Evolutionary conservation across 2,113 vertebrate species (phyloP), one percentile per base, ranked within the genome.

Genomic region (Hemibagrus wyckioides): DNA sequence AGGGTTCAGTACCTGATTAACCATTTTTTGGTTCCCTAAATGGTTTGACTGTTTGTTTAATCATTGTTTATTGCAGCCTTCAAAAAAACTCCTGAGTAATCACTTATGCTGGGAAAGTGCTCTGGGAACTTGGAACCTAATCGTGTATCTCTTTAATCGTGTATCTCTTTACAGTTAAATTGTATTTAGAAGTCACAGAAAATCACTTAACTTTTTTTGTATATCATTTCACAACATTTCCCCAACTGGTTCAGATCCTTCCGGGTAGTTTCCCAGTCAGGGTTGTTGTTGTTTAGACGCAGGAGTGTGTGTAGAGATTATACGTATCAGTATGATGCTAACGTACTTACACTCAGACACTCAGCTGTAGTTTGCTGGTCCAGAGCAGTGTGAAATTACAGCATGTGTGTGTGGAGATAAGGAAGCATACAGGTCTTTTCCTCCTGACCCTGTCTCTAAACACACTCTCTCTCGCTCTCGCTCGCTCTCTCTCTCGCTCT

Each of bases 371-470:
- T 54, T 61, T 33, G 30, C 86, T 63, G 14, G 17, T 67, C 81
- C 69, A 39, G 57, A 36, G n/a, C 39, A 8, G 33, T 80, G 88
- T 87, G 85, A 89, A 89, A 89, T 81, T 80, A 80, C 63, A 39
- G 75, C 85, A 86, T 75, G 81, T 89, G 81, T 89, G 61, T 36
- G 36, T 33, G 75, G 56, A 89, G 88, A 89, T 89, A 84, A 71
- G 36, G 23, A 41, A 71, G 33, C 69, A 23, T 41, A 71, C 69
- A 71, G 69, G 69, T 75, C 23, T 75, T 75, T 44, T 11, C 69
- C 19, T 71, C 33, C 21, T 23, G 30, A 1, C 33, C 67, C n/a
- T 71, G 6, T 10, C 39, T 39, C 65, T 10, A 25, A 41, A 41
- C 30, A 61, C 41, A 44, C n/a, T 9, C 8, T 69, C 67, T 15